phyloP scores from a whole-genome alignment of 2,113 vertebrate species.

The Etheostoma spectabile region DNA sequence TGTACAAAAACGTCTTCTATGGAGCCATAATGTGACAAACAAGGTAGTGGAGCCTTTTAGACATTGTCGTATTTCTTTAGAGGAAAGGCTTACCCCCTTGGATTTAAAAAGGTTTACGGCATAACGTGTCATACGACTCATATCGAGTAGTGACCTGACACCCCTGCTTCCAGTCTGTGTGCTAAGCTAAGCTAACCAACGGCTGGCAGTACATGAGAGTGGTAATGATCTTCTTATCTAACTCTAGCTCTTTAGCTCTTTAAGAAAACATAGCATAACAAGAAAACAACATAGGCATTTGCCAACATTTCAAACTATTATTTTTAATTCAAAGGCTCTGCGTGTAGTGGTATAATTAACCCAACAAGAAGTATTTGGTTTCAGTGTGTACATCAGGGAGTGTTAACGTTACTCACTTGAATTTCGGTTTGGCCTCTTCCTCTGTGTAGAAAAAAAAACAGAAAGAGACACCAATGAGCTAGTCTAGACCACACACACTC shows the following conservation, averaged over 20 bases:
- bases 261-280: neutral
- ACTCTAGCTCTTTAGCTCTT: neutral
- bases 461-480: constrained; percentile 7
- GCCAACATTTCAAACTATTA: neutral
- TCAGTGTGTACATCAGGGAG: neutral
- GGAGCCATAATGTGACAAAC: no score
- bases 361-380: neutral
- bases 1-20: no score
- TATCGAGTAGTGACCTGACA: no score
- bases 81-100: no score
- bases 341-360: neutral
- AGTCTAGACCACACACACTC: neutral
- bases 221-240: neutral
- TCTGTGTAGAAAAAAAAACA: constrained; percentile 51
- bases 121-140: no score
- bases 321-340: neutral
- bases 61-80: no score
- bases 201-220: neutral
- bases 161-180: neutral
- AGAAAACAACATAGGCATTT: no score
- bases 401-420: constrained; percentile 71
- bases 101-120: no score
- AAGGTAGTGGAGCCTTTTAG: no score
- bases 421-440: constrained; percentile 79
- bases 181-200: constrained; percentile 2